Evolutionary conservation across 2,113 vertebrate genomes (phyloP).

Genomic region (Poeciliopsis turrubarensis): DNA sequence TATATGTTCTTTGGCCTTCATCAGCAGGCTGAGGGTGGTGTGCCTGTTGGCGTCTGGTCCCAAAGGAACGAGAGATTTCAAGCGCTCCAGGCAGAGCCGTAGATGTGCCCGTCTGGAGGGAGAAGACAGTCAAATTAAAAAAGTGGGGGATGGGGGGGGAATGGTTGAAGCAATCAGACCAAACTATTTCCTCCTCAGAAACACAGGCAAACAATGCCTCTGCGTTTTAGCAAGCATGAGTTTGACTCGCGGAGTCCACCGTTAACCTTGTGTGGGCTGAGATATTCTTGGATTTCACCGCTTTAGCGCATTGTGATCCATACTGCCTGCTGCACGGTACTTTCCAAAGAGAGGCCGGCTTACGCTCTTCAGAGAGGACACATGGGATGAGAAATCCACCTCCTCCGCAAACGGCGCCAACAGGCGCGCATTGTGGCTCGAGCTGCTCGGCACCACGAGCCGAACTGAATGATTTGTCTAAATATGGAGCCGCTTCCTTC

Average conservation of each 20-base stretch:
- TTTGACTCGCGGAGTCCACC: no score
- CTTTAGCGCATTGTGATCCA: no score
- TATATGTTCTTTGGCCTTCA: constrained; percentile 92
- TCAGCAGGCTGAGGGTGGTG: constrained; percentile 94
- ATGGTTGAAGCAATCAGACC: neutral
- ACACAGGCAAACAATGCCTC: neutral
- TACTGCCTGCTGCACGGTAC: no score
- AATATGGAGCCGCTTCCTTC: neutral
- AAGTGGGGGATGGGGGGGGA: neutral
- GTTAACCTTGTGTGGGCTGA: neutral
- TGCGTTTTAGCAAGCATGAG: neutral
- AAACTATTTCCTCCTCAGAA: neutral
- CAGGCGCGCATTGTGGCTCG: no score
- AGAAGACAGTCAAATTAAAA: neutral
- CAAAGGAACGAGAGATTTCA: constrained; percentile 91
- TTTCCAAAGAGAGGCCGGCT: no score
- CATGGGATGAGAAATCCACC: neutral
- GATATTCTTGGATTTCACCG: no score
- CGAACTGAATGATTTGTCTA: neutral
- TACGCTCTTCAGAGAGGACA: no score
- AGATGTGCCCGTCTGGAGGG: constrained; percentile 88
- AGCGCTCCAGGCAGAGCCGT: constrained; percentile 91
- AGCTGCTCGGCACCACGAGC: no score
- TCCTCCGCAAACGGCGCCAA: neutral
- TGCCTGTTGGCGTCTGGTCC: constrained; percentile 88